phyloP scores from a whole-genome alignment of 2,113 vertebrate genomes.

The Astur gentilis region DNA sequence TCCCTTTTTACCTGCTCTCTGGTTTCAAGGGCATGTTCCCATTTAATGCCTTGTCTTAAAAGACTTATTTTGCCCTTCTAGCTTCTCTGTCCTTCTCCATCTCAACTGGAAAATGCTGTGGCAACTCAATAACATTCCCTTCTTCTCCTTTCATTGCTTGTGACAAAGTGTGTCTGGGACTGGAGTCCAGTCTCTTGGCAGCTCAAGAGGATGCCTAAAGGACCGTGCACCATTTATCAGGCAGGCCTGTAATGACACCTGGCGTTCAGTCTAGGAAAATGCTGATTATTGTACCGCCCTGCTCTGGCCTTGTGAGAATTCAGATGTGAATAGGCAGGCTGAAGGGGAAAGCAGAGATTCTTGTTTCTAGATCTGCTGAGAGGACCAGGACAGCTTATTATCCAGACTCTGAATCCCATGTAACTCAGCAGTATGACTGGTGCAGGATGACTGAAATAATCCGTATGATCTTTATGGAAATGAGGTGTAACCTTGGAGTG shows the following conservation, averaged over 20 bases:
- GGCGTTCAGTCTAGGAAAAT: not conserved
- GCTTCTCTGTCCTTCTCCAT: not conserved
- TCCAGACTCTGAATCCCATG: fast-evolving
- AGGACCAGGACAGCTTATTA: fast-evolving
- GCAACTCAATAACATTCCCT: not conserved
- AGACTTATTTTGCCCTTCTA: not conserved
- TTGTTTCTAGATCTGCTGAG: not conserved
- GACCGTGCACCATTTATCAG: not conserved
- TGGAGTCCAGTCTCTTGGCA: not conserved
- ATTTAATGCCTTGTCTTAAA: not conserved
- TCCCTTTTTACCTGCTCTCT: not conserved
- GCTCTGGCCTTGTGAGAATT: not conserved
- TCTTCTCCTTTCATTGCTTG: not conserved
- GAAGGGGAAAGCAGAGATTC: not conserved
- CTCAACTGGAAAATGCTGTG: not conserved
- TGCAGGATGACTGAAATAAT: not conserved
- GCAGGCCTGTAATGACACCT: not conserved
- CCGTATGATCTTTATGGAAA: not conserved
- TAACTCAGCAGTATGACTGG: not conserved
- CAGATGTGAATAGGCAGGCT: not conserved
- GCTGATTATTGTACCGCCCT: not conserved
- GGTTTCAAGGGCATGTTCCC: not conserved
- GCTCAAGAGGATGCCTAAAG: not conserved
- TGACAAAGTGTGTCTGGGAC: not conserved
- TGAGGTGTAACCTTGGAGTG: not conserved